A percentile compares a stretch with the other conserved stretches of the same genome.
These are phyloP conservation scores for Cryptotermes secundus DNA, from an alignment of 1,140 invertebrate genomes.

Conservation along the genomic window DNA sequence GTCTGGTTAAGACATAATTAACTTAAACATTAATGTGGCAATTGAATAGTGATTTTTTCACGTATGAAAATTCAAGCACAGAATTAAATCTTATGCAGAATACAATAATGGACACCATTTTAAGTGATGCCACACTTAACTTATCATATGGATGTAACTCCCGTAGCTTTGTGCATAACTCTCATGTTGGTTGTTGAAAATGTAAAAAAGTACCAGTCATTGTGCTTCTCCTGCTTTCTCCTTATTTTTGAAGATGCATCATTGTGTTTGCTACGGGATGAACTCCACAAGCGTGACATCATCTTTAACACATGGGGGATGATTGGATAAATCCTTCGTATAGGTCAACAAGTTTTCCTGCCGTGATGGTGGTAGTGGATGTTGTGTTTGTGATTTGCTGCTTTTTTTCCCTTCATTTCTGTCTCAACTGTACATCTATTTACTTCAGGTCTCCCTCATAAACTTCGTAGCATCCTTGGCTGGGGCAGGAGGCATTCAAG, in stretches of 20 bases:
- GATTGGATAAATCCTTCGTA: not conserved
- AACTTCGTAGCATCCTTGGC: constrained; percentile 93
- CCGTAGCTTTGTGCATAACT: constrained; percentile 13
- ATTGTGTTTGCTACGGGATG: constrained; percentile 1
- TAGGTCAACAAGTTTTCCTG: constrained; percentile 20
- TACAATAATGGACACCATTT: not conserved
- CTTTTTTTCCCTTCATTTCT: constrained; percentile 26
- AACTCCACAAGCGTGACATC: constrained; percentile 14
- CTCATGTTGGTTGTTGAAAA: not conserved
- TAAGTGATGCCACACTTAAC: constrained; percentile 9
- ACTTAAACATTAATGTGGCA: no score
- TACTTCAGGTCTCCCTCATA: constrained; percentile 88
- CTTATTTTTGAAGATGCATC: not conserved
- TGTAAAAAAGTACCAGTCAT: not conserved
- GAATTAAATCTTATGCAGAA: not conserved
- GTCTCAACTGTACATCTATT: constrained; percentile 48
- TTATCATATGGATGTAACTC: not conserved
- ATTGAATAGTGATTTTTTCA: no score
- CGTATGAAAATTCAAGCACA: not conserved
- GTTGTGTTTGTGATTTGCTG: constrained; percentile 12
- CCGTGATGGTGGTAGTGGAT: constrained; percentile 27
- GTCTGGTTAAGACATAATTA: no score
- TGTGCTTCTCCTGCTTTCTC: constrained; percentile 5
- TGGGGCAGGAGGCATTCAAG: constrained; percentile 93
- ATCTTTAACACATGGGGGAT: not conserved